Evolutionary conservation across 2,113 vertebrate genomes (phyloP).

Genomic region (Addax nasomaculatus): DNA sequence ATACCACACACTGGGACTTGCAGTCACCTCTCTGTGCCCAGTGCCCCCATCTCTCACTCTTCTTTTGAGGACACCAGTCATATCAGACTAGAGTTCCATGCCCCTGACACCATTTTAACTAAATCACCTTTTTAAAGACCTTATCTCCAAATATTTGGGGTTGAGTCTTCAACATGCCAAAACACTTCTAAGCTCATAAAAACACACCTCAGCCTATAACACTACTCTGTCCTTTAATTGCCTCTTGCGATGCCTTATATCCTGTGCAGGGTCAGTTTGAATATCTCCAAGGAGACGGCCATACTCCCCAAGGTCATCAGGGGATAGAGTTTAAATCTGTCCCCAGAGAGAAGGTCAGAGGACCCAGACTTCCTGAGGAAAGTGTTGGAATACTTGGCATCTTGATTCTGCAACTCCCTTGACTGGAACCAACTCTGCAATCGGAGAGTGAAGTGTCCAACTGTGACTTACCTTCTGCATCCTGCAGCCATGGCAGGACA

Average conservation of each 20-base stretch:
- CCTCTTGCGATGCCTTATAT: neutral
- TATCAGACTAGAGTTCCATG: neutral
- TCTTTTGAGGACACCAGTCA: neutral
- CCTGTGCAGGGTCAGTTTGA: neutral
- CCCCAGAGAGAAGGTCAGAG: neutral
- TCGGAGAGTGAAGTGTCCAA: neutral
- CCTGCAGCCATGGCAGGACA: neutral
- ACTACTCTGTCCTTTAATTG: neutral
- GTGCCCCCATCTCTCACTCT: neutral
- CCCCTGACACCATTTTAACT: neutral
- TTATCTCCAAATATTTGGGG: neutral
- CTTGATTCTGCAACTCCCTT: neutral
- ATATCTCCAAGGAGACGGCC: neutral
- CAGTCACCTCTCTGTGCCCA: neutral
- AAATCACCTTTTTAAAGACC: neutral
- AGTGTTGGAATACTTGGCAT: neutral
- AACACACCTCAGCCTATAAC: neutral
- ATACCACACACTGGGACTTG: too few relatives aligned
- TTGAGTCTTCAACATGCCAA: neutral
- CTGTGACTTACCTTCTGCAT: neutral
- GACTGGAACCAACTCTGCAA: neutral
- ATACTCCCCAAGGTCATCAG: neutral
- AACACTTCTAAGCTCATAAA: neutral
- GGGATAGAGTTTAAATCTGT: neutral
- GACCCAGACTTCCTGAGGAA: neutral